Conservation (phyloP, 1,140 invertebrate genomes). For the Maconellicoccus hirsutus region DNA sequence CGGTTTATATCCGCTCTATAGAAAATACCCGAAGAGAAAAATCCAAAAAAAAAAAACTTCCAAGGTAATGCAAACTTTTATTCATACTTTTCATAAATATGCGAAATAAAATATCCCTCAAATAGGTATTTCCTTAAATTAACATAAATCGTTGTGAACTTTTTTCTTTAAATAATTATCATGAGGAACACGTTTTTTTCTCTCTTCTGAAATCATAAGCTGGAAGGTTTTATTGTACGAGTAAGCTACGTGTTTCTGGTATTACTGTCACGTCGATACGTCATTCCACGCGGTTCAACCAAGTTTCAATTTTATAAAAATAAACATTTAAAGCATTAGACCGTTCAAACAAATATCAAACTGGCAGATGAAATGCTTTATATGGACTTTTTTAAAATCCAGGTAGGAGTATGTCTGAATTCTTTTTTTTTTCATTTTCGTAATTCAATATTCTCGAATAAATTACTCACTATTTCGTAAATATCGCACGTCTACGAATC, state of each 20-base stretch:
- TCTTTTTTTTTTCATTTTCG: too few species aligned
- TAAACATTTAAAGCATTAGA: neutral
- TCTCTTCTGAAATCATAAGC: neutral
- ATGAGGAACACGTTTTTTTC: neutral
- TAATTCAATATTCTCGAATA: too few species aligned
- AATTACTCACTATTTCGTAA: too few species aligned
- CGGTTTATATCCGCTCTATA: neutral
- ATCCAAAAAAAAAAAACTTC: neutral
- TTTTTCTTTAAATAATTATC: neutral
- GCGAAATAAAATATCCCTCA: neutral
- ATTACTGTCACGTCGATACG: neutral
- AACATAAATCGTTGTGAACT: neutral
- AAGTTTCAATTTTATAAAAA: neutral
- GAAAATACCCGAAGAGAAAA: neutral
- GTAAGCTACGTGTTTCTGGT: neutral
- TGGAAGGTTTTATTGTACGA: neutral
- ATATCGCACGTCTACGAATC: too few species aligned
- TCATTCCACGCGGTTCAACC: neutral
- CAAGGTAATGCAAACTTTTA: neutral
- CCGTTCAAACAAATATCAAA: neutral
- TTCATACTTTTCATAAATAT: neutral
- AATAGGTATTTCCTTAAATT: neutral
- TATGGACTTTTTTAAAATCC: too few species aligned
- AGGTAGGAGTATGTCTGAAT: too few species aligned
- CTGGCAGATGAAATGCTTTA: too few species aligned